phyloP scores from a whole-genome alignment of 2,888 invertebrate genomes.

The Petrolisthes manimaculis region DNA sequence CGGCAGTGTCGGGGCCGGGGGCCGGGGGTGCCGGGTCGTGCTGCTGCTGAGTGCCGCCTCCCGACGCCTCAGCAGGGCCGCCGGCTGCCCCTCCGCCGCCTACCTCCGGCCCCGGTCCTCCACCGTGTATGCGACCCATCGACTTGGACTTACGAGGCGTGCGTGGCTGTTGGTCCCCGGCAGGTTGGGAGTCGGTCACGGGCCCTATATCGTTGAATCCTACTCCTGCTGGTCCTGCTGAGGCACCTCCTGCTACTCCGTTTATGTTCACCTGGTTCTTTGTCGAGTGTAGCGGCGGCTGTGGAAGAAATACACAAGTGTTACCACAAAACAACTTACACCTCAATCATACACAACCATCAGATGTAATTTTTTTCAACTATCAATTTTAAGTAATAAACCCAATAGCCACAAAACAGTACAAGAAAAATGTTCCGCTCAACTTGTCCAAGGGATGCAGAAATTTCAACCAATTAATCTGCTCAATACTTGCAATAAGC shows the following conservation, averaged over 20 bases:
- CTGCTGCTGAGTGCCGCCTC: constrained; percentile 35
- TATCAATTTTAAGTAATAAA: no score
- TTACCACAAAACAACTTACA: neutral
- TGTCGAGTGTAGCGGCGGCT: constrained; percentile 46
- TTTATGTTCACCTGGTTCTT: constrained; percentile 57
- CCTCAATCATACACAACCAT: no score
- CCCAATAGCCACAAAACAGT: no score
- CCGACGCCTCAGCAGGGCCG: constrained; percentile 16
- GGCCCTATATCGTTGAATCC: constrained; percentile 26
- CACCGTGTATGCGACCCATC: constrained; percentile 65
- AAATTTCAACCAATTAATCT: no score
- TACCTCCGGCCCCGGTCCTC: constrained; percentile 54
- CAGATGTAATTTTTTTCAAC: no score
- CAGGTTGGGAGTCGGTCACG: constrained; percentile 29
- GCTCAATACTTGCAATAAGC: no score
- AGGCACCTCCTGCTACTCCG: constrained; percentile 58
- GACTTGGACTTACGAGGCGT: constrained; percentile 66
- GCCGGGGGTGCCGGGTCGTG: constrained; percentile 22
- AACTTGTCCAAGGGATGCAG: no score
- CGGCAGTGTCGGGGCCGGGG: constrained; percentile 35
- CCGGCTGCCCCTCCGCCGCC: constrained; percentile 50
- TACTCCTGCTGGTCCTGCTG: constrained; percentile 35
- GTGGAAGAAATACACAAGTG: constrained; percentile 27
- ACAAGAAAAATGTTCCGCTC: no score
- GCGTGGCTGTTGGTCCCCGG: constrained; percentile 54